Base-by-base conservation (phyloP, 2,797 vertebrate species). In the Coranthus polyacanthus region DNA sequence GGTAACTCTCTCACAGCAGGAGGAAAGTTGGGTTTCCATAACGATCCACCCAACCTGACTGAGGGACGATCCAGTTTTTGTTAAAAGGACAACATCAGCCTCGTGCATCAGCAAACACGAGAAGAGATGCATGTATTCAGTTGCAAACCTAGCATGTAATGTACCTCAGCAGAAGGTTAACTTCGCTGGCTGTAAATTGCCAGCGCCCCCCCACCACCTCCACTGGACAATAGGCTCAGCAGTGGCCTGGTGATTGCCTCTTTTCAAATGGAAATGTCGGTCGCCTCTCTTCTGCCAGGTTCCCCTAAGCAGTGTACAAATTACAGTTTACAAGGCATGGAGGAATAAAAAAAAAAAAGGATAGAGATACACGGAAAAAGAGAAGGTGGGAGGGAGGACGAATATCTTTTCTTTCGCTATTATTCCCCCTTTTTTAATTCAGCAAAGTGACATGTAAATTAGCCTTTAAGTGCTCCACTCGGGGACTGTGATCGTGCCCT, bases 221-320 rank as follows among this genome's bases (percentile, higher is more conserved):
- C 68, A n/a, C 92, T 88, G 96, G 97, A 98, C 97, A 99, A 98
- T 97, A 95, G 96, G 94, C 96, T 95, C 96, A 97, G 96, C 96
- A 93, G 95, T 95, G 93, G 95, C 94, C 95, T 94, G 94, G 94
- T 98, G 97, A 99, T 98, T 98, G 96, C 96, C 94, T 97, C 97
- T 94, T 98, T 98, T 98, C 97, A 98, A 95, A 99, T 98, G 97
- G 96, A 97, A 99, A 99, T 98, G 94, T 92, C 84, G 88, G 95
- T 93, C 95, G 95, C 88, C 84, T 85, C 91, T 90, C 90, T 92
- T 95, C 95, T 95, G 94, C 95, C 96, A 95, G 94, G 93, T 95
- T 95, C 95, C 95, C 87, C 95, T 89, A 95, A 96, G 94, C 93
- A 92, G 94, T 95, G 94, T 94, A 96, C 96, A 98, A 98, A 98